Evolutionary conservation across 2,888 invertebrate species (phyloP).

Genomic region (Watsonalla binaria): DNA sequence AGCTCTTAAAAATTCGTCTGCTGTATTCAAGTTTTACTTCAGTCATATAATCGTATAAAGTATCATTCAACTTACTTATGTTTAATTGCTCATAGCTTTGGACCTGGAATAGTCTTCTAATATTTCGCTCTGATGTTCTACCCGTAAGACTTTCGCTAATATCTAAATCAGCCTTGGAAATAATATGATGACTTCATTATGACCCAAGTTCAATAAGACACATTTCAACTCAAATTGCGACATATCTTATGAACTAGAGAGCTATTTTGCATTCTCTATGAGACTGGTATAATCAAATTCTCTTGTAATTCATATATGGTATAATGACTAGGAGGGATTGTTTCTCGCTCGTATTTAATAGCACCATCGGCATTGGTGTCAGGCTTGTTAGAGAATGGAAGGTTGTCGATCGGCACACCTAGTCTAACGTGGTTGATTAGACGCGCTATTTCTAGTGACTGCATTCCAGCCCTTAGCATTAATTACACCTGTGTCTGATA

Average conservation of each 20-base stretch:
- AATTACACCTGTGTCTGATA: conserved; percentile 38
- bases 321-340: conserved; percentile 38
- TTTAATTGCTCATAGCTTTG: too few relatives aligned
- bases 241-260: conserved; percentile 14
- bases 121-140: too few relatives aligned
- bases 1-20: conserved; percentile 31
- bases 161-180: too few relatives aligned
- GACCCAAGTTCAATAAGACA: too few relatives aligned
- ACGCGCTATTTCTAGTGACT: conserved; percentile 52
- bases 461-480: conserved; percentile 59
- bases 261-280: conserved; percentile 6
- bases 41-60: conserved; percentile 26
- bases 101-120: too few relatives aligned
- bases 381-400: conserved; percentile 62
- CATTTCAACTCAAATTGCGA: too few relatives aligned
- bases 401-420: conserved; percentile 67
- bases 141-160: too few relatives aligned
- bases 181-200: too few relatives aligned
- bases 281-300: conserved; percentile 15
- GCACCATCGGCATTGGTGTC: conserved; percentile 62
- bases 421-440: conserved; percentile 39
- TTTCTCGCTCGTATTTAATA: conserved; percentile 57
- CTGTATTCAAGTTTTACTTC: conserved; percentile 30
- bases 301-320: conserved; percentile 15
- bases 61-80: conserved; percentile 37